A percentile compares a stretch with the other conserved stretches of the same genome.
Evolutionary conservation across 2,113 vertebrate species (phyloP).

Genomic region (Phodopus roborovskii): DNA sequence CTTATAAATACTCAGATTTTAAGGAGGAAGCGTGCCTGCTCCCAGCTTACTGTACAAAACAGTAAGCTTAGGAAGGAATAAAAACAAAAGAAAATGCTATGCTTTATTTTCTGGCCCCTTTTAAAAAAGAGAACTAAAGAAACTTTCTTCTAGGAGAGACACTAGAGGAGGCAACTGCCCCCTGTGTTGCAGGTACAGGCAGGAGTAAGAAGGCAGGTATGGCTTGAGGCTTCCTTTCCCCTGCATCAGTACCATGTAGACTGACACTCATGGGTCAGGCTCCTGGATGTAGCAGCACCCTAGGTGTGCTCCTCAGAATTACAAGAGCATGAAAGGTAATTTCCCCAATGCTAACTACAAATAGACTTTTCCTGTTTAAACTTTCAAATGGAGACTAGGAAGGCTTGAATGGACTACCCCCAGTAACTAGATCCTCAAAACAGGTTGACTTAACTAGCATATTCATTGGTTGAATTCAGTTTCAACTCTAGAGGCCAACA

Average conservation of each 20-base stretch:
- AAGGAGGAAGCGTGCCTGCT: not conserved
- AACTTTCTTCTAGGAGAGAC: not conserved
- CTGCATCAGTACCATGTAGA: not conserved
- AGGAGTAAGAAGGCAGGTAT: not conserved
- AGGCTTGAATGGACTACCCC: not conserved
- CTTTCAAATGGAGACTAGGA: not conserved
- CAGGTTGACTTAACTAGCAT: not conserved
- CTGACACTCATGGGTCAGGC: too few species aligned
- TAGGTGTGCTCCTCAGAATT: not conserved
- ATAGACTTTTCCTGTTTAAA: not conserved
- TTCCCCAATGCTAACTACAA: not conserved
- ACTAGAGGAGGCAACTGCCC: too few species aligned
- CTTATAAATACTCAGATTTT: slow-evolving; percentile 3
- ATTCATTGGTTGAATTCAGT: not conserved
- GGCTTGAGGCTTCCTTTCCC: not conserved
- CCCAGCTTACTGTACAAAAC: not conserved
- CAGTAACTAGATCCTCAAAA: slow-evolving; percentile 28
- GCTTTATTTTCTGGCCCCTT: not conserved
- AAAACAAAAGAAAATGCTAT: not conserved
- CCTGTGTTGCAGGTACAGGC: not conserved
- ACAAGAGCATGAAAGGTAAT: not conserved
- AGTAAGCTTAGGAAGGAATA: not conserved
- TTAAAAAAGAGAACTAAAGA: not conserved
- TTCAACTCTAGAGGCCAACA: not conserved
- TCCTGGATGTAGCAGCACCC: not conserved